A percentile compares a stretch with the other conserved stretches of the same genome.
Evolutionary conservation across 2,113 vertebrate genomes (phyloP).

Genomic region (Atherinomorus stipes): DNA sequence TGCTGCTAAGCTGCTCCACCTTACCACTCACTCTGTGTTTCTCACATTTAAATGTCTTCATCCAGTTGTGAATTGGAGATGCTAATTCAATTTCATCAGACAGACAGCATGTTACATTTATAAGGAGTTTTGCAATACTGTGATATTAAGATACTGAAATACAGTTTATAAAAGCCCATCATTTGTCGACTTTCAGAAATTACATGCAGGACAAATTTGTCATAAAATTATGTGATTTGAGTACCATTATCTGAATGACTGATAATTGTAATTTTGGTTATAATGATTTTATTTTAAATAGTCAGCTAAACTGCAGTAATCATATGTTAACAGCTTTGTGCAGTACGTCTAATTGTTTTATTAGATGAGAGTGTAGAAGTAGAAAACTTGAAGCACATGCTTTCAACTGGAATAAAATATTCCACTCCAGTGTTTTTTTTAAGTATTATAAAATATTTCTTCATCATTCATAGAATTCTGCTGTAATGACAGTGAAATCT

Average conservation of each 20-base stretch:
- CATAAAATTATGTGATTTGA: background rate
- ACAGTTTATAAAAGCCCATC: background rate
- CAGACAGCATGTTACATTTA: background rate
- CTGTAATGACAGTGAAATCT: background rate
- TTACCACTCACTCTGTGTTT: constrained; percentile 44
- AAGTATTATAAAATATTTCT: too few species aligned
- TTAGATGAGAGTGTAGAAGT: background rate
- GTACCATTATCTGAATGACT: background rate
- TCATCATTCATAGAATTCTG: background rate
- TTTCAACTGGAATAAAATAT: background rate
- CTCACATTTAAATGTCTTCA: constrained; percentile 48
- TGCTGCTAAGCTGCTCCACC: constrained; percentile 60
- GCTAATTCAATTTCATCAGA: constrained; percentile 8
- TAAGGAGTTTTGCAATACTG: background rate
- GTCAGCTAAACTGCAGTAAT: background rate
- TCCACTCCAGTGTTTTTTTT: too few species aligned
- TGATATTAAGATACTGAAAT: background rate
- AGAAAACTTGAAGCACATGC: background rate
- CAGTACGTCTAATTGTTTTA: background rate
- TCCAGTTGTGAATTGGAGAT: constrained; percentile 50
- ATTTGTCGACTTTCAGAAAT: background rate
- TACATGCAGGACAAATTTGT: background rate
- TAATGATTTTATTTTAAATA: background rate
- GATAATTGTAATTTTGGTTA: background rate
- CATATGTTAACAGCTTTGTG: background rate